Evolutionary conservation across 53 echinoderm and acorn worm genomes (phyloP).

Genomic region (Astropecten irregularis): DNA sequence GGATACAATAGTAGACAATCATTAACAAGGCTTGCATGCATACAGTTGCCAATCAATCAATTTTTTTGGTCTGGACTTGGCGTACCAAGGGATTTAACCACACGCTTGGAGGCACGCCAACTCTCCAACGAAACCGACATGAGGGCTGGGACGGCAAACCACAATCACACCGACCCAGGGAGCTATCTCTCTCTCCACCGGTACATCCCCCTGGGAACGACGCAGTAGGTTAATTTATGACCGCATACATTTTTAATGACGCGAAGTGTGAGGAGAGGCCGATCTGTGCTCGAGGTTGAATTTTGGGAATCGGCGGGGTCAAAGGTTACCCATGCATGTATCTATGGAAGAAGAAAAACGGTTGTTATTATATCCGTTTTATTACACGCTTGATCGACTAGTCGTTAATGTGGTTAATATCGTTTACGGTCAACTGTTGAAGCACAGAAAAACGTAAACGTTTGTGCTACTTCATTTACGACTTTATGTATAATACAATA

Average conservation of each 20-base stretch:
- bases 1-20: too few species aligned
- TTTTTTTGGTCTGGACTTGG: neutral
- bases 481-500: neutral
- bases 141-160: neutral
- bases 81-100: neutral
- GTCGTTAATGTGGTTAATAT: too few species aligned
- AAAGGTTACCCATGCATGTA: neutral
- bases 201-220: slow-evolving; percentile 44
- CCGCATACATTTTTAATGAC: slow-evolving; percentile 49
- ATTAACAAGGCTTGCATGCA: neutral
- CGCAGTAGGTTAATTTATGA: slow-evolving; percentile 49
- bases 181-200: too few species aligned
- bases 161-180: neutral
- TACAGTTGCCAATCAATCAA: neutral
- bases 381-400: neutral
- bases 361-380: too few species aligned
- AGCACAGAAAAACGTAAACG: neutral
- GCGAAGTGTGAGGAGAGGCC: slow-evolving; percentile 13
- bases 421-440: neutral
- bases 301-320: neutral
- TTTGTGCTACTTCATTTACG: neutral
- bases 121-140: neutral
- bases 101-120: neutral
- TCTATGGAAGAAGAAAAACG: too few species aligned
- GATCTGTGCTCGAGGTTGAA: slow-evolving; percentile 1